Conservation (phyloP, 2,888 invertebrate genomes). For the Campoplex nolae region DNA sequence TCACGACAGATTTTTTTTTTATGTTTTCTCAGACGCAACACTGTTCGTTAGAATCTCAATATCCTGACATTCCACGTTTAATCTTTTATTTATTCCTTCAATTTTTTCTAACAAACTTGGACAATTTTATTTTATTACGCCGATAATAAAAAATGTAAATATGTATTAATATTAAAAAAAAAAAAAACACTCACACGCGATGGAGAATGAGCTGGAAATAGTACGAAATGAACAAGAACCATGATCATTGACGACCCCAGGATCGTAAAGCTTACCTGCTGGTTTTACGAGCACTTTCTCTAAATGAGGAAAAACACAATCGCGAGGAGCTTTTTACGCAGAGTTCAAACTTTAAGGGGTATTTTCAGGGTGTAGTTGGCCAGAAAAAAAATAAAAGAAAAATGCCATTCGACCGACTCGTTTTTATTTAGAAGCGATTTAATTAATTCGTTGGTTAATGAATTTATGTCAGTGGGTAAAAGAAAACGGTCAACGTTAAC, state of each 20-base stretch:
- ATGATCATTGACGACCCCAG: slow-evolving; percentile 42
- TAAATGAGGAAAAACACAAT: slow-evolving; percentile 53
- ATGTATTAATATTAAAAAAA: neutral
- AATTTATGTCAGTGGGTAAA: neutral
- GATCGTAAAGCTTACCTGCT: slow-evolving; percentile 34
- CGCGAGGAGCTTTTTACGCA: slow-evolving; percentile 35
- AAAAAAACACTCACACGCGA: slow-evolving; percentile 19
- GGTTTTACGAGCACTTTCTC: slow-evolving; percentile 49
- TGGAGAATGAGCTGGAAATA: slow-evolving; percentile 17
- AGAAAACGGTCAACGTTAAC: no score
- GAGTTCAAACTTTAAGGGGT: slow-evolving; percentile 22
- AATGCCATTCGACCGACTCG: neutral
- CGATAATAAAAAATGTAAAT: slow-evolving; percentile 1
- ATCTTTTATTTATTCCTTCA: neutral
- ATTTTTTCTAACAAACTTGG: neutral
- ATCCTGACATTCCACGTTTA: slow-evolving; percentile 8
- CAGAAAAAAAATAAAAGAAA: neutral
- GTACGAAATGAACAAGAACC: slow-evolving; percentile 20
- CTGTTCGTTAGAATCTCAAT: neutral
- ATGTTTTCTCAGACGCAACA: neutral
- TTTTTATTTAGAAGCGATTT: neutral
- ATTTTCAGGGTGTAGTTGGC: neutral
- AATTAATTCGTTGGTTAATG: neutral
- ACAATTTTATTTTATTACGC: neutral
- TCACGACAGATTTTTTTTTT: slow-evolving; percentile 16